Base-by-base conservation (phyloP, 2,888 invertebrate genomes). In the Pheosia tremula region DNA sequence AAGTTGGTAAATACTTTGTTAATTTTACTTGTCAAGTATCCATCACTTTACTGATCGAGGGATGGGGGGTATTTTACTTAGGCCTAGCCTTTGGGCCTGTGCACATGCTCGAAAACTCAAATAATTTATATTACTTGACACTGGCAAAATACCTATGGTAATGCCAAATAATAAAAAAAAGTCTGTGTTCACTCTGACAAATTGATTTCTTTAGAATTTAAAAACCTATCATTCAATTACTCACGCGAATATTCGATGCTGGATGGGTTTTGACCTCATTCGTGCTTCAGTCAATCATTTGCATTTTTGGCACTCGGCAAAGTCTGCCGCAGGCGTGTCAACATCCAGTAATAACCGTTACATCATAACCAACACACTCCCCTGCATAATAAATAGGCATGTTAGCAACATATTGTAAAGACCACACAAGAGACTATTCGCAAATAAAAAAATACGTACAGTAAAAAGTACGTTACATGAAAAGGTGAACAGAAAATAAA, bases 181-280 rank as follows among this genome's bases (percentile, higher is more conserved):
- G 24, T 24, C 24, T 24, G 24, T 24, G 24, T 75, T 66, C 60
- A 62, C 66, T 60, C 10, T 58, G 63, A 56, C 57, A 68, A 64
- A 24, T 24, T 68, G 63, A 72, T 61, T 59, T 68, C 63, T 71
- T 64, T 62, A 75, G 64, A 74, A 65, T 64, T 58, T 47, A 65
- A 56, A 58, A 57, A 58, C 55, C 57, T 49, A 43, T 43, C 10
- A 43, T 43, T 43, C 10, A 8, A 43, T 43, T 43, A 43, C 43
- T 9, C 43, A 43, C 24, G 24, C 24, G 24, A 43, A 43, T 43
- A 43, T 43, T 43, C 10, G 8, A 43, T 11, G 13, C n/a, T 8
- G 24, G 24, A 50, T 50, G 24, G 24, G 50, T 24, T 50, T 50
- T 50, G 50, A 9, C 50, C 50, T 24, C 50, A 24, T 5, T 50